These are phyloP conservation scores for Drosophila pseudotalamancana DNA, from an alignment of 2,888 invertebrate genomes.

Conservation along the genomic window DNA sequence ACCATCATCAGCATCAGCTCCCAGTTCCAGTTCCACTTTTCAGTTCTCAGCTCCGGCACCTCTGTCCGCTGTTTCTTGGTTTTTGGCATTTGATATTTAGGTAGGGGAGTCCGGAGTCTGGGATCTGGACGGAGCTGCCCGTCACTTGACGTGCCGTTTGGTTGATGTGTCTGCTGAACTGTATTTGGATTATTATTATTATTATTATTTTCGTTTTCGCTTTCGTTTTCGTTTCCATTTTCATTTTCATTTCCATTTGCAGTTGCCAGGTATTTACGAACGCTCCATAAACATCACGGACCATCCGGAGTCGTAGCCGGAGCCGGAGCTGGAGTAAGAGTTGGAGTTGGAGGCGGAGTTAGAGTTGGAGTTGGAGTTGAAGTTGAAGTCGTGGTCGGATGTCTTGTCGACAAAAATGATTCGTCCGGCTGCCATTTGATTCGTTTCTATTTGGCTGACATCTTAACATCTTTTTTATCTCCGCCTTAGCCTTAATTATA, in stretches of 20 bases:
- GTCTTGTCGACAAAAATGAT: slow-evolving; percentile 13
- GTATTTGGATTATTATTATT: slow-evolving; percentile 69
- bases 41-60: neutral
- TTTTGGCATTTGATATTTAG: slow-evolving; percentile 4
- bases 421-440: slow-evolving; percentile 24
- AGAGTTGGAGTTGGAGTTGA: neutral
- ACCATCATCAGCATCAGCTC: slow-evolving; percentile 11
- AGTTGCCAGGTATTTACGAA: slow-evolving; percentile 62
- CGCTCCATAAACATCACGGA: slow-evolving; percentile 32
- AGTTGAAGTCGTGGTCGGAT: slow-evolving; percentile 2
- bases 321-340: neutral
- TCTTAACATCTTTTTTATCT: slow-evolving; percentile 50
- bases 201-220: slow-evolving; percentile 48
- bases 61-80: neutral
- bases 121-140: slow-evolving; percentile 2
- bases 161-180: slow-evolving; percentile 59
- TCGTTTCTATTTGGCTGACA: slow-evolving; percentile 34
- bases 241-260: slow-evolving; percentile 34
- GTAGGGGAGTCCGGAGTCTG: neutral
- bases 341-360: neutral
- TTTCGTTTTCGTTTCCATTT: slow-evolving; percentile 23
- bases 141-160: slow-evolving; percentile 34
- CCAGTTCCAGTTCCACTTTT: no score
- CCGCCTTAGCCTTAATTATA: slow-evolving; percentile 67
- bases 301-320: neutral